Base-by-base conservation (phyloP, 1,140 invertebrate genomes). In the Eciton burchellii region DNA sequence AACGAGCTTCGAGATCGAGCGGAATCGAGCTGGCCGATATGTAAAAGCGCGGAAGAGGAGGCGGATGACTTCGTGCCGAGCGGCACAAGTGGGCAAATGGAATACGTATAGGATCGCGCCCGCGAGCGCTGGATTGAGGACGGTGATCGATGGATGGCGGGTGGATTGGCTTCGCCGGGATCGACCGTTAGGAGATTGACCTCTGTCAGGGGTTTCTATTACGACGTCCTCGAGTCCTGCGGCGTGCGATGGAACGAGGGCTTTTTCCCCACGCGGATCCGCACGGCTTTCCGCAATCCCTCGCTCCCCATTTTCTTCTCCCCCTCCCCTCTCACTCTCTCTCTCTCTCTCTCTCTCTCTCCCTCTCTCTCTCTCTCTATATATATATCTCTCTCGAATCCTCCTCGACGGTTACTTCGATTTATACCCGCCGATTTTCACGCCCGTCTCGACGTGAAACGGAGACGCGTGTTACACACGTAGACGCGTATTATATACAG, bases 161-260 rank as follows among this genome's bases (percentile, higher is more conserved):
- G 65, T 63, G 81, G 85, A 65, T 87, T 85, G 83, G 83, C 85
- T 89, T 89, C 82, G 43, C 72, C 62, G 76, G 87, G 79, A 89
- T 89, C 88, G 85, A 82, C 84, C 85, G 88, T 85, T 84, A 83
- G 89, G 87, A 90, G 88, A 90, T 90, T 90, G 89, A 90, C 89
- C 89, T 85, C 89, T 88, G 87, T 88, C 88, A 86, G 86, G 88
- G 85, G 72, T 90, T 90, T 90, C 89, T 90, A 90, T 90, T 90
- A 90, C 85, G 82, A 73, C 86, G 82, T 77, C 77, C 84, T 65
- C 54, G 71, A 82, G 79, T 88, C 82, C 83, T 73, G 43, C 19
- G 60, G 66, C 65, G 21, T 62, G 45, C 57, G 79, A 65, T 57
- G 83, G 76, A 88, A 72, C 60, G 81, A 79, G 63, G 63, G 63